Evolutionary conservation across 2,888 invertebrate species (phyloP), one percentile per base, ranked within the genome.

Genomic region (Sarcophaga rosellei): DNA sequence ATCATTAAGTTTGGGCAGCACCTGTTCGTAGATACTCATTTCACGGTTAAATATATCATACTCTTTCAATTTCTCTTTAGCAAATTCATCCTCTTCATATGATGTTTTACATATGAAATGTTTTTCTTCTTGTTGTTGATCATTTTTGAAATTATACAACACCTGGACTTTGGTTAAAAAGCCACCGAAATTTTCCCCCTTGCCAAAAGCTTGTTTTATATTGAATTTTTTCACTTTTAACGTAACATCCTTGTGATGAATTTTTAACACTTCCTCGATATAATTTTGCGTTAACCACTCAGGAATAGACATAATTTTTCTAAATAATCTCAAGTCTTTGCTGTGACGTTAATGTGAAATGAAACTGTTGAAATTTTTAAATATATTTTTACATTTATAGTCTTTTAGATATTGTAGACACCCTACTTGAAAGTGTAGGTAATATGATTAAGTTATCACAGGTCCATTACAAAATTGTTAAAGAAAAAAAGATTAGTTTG

Each of bases 31-130:
- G 4, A 93, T 91, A 3, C 88, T 89, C 90, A 93, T 92, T 89
- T 93, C 93, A 4, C 92, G 90, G 79, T 92, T 91, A 85, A 90
- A 93, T 6, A 92, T 90, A 25, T 93, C 92, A 62, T 93, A 93
- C 0, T 91, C 90, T 3, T 89, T 88, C 88, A 92, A 91, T 53
- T 90, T 90, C 57, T 91, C 89, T n/a, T 87, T 89, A 0, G 91
- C 89, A 61, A 92, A 87, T 23, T 91, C 90, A 86, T 92, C 90
- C 4, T 90, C 90, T n/a, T 91, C 92, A 23, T 90, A 90, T 0
- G 92, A 90, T 3, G 90, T 92, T 83, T 93, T 93, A 2, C 92
- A 90, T 23, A 93, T 90, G 20, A 88, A 87, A 63, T 88, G 83
- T 12, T 75, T 81, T 62, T 88, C 85, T 5, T 81, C 44, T 3